A percentile compares a stretch with the other conserved stretches of the same genome.
These are phyloP conservation scores for Rhamnusium bicolor DNA, from an alignment of 2,888 invertebrate species.

Conservation along the genomic window DNA sequence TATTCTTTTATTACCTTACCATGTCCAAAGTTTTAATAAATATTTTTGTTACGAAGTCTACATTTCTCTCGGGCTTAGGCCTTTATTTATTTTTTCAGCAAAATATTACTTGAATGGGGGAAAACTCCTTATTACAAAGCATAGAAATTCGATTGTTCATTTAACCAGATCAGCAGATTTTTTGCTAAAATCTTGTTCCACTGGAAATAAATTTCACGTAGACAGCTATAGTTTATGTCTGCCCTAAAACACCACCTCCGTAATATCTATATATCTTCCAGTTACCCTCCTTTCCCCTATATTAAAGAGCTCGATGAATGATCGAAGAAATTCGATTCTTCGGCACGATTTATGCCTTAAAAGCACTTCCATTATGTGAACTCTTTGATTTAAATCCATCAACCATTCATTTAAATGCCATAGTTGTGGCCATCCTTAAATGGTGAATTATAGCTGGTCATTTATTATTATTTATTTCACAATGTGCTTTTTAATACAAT, in stretches of 20 bases:
- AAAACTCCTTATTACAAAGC: no score
- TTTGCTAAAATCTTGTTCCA: neutral
- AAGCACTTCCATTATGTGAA: neutral
- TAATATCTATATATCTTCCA: conserved; percentile 7
- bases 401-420: conserved; percentile 2
- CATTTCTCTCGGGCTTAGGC: no score
- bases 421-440: conserved; percentile 1
- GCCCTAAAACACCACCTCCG: conserved; percentile 1
- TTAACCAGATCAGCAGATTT: neutral
- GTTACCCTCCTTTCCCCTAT: conserved; percentile 17
- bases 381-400: neutral
- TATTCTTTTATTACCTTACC: no score
- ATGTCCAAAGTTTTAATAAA: no score
- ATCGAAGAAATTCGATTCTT: conserved; percentile 12
- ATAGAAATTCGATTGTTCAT: no score
- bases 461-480: conserved; percentile 26
- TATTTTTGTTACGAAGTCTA: no score
- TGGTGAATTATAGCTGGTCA: conserved; percentile 1
- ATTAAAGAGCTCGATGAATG: conserved; percentile 6
- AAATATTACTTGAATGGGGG: no score
- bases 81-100: no score
- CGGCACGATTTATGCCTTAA: conserved; percentile 24
- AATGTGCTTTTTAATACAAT: conserved; percentile 23
- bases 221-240: conserved; percentile 4
- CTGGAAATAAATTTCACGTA: neutral